A percentile compares a stretch with the other conserved stretches of the same genome.
Evolutionary conservation across 2,888 invertebrate genomes (phyloP).

Genomic region (Lordiphosa fenestrarum): DNA sequence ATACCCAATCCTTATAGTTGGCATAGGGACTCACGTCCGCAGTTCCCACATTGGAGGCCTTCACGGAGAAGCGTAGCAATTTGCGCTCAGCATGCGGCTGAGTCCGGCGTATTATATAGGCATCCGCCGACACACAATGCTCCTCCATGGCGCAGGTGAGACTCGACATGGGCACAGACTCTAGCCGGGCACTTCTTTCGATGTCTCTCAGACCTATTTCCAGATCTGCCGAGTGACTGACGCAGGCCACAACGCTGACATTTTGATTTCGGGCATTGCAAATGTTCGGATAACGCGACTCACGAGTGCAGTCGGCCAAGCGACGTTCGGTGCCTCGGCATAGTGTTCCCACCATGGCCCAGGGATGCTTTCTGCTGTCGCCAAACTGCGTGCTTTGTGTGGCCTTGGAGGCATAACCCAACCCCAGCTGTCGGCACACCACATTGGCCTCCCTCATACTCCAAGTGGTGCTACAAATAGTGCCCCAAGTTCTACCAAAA

Average conservation of each 20-base stretch:
- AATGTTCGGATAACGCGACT: conserved; percentile 51
- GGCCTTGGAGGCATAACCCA: conserved; percentile 67
- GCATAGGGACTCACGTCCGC: conserved; percentile 75
- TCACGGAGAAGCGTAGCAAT: conserved; percentile 70
- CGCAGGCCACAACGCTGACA: conserved; percentile 69
- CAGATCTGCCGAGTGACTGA: conserved; percentile 59
- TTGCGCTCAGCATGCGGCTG: conserved; percentile 61
- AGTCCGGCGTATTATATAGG: conserved; percentile 62
- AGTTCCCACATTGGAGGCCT: conserved; percentile 72
- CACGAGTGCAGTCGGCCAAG: conserved; percentile 64
- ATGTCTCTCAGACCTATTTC: conserved; percentile 65
- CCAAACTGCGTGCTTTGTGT: conserved; percentile 62
- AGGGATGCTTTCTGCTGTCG: conserved; percentile 45
- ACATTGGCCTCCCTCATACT: conserved; percentile 74
- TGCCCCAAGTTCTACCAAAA: conserved; percentile 67
- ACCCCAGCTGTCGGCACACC: conserved; percentile 67
- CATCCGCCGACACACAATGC: conserved; percentile 70
- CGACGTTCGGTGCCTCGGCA: conserved; percentile 67
- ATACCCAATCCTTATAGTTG: conserved; percentile 73
- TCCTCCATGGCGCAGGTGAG: conserved; percentile 76
- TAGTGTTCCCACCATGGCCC: conserved; percentile 70
- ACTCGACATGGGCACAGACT: conserved; percentile 61
- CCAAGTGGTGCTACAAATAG: conserved; percentile 69
- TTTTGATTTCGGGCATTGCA: conserved; percentile 60
- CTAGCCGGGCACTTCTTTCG: conserved; percentile 53